Conservation (phyloP, 2,888 invertebrate species). For the Augiades crinisus region DNA sequence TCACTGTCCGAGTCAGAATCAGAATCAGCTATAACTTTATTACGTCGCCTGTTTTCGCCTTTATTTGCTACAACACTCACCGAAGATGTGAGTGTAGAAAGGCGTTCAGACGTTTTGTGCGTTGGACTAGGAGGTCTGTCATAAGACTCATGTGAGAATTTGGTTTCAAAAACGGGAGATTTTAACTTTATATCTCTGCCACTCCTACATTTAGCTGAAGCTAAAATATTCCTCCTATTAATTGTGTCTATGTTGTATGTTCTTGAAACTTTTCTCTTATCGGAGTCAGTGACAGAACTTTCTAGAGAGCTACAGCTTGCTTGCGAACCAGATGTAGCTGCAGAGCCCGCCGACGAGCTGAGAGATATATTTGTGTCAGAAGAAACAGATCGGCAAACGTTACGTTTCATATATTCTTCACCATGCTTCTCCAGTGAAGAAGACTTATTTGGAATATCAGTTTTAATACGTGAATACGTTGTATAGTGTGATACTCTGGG, state of each 20-base stretch:
- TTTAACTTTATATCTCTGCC: conserved; percentile 88
- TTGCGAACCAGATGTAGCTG: conserved; percentile 87
- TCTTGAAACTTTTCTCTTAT: conserved; percentile 86
- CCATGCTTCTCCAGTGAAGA: conserved; percentile 53
- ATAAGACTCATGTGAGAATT: conserved; percentile 83
- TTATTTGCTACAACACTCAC: conserved; percentile 79
- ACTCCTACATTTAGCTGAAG: conserved; percentile 92
- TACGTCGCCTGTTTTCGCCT: conserved; percentile 73
- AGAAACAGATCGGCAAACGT: conserved; percentile 84
- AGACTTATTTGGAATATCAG: conserved; percentile 63
- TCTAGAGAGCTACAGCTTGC: conserved; percentile 85
- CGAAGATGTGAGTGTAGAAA: conserved; percentile 77
- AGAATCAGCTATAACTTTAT: conserved; percentile 69
- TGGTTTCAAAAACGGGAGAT: conserved; percentile 87
- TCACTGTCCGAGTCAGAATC: conserved; percentile 68
- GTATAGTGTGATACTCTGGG: conserved; percentile 66
- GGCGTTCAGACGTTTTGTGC: conserved; percentile 73
- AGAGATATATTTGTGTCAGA: conserved; percentile 88
- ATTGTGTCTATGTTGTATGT: conserved; percentile 91
- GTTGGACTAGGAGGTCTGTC: conserved; percentile 76
- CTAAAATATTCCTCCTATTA: conserved; percentile 92
- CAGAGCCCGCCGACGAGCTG: conserved; percentile 86
- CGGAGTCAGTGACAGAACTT: conserved; percentile 83
- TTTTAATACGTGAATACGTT: conserved; percentile 66
- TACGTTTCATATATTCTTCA: conserved; percentile 77